Evolutionary conservation across 2,888 invertebrate species (phyloP).

Genomic region (Coelinius sp.): DNA sequence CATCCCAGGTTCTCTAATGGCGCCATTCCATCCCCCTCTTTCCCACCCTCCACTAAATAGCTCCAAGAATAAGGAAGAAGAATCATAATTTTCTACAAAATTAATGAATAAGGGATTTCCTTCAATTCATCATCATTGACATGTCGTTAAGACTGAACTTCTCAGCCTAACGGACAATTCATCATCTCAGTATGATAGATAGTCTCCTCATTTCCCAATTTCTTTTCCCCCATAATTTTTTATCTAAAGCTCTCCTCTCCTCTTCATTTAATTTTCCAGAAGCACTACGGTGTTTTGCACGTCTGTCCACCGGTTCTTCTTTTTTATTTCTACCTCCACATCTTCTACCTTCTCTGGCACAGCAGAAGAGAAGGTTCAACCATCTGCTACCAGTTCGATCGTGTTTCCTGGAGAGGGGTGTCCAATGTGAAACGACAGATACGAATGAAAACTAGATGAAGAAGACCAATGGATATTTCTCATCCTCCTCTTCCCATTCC

Average conservation of each 20-base stretch:
- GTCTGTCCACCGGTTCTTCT: not conserved
- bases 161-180: not conserved
- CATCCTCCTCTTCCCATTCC: not conserved
- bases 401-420: not conserved
- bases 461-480: conserved; percentile 34
- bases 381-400: conserved; percentile 59
- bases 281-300: conserved; percentile 31
- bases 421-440: conserved; percentile 26
- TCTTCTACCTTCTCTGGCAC: conserved; percentile 59
- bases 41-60: not conserved
- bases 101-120: not conserved
- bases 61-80: not conserved
- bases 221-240: not conserved
- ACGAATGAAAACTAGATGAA: conserved; percentile 38
- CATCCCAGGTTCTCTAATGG: too few species aligned
- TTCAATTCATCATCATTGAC: conserved; percentile 5
- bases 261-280: not conserved
- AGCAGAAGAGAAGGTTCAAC: conserved; percentile 52
- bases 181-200: conserved; percentile 9
- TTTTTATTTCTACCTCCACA: conserved; percentile 41
- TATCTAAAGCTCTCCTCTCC: not conserved
- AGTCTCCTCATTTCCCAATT: not conserved
- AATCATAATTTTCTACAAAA: not conserved
- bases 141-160: conserved; percentile 2
- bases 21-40: not conserved